Conservation (phyloP, 2,888 invertebrate species). For the Patella ulyssiponensis region DNA sequence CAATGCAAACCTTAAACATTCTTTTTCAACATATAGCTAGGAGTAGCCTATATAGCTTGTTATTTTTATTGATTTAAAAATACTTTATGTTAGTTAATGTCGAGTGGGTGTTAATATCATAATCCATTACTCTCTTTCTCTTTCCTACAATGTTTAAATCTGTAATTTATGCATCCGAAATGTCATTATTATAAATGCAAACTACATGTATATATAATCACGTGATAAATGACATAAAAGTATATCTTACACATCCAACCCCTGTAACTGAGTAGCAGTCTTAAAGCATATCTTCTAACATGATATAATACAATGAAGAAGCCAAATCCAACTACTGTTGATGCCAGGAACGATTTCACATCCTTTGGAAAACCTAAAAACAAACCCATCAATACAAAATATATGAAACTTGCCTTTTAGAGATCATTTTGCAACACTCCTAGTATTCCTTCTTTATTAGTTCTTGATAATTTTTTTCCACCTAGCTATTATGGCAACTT, state of each 20-base stretch:
- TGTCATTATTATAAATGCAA: neutral
- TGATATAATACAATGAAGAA: constrained; percentile 73
- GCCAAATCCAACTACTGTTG: constrained; percentile 68
- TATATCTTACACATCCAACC: constrained; percentile 68
- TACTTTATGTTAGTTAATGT: too few relatives aligned
- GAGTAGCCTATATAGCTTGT: too few relatives aligned
- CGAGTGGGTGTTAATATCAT: too few relatives aligned
- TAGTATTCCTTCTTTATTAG: neutral
- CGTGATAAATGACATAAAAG: neutral
- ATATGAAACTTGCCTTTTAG: too few relatives aligned
- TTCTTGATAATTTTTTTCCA: neutral
- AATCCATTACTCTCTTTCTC: too few relatives aligned
- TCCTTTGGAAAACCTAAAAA: constrained; percentile 59
- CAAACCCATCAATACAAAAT: constrained; percentile 3
- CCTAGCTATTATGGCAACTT: too few relatives aligned
- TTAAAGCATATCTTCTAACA: constrained; percentile 71
- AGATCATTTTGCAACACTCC: too few relatives aligned
- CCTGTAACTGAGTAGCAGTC: constrained; percentile 62
- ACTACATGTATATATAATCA: neutral
- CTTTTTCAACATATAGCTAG: too few relatives aligned
- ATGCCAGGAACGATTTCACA: constrained; percentile 67
- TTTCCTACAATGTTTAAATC: too few relatives aligned
- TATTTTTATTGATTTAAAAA: too few relatives aligned
- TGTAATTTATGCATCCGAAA: too few relatives aligned
- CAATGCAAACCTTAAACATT: too few relatives aligned